Evolutionary conservation across 2,797 vertebrate genomes (phyloP).

Genomic region (Phoxinus dragarum): DNA sequence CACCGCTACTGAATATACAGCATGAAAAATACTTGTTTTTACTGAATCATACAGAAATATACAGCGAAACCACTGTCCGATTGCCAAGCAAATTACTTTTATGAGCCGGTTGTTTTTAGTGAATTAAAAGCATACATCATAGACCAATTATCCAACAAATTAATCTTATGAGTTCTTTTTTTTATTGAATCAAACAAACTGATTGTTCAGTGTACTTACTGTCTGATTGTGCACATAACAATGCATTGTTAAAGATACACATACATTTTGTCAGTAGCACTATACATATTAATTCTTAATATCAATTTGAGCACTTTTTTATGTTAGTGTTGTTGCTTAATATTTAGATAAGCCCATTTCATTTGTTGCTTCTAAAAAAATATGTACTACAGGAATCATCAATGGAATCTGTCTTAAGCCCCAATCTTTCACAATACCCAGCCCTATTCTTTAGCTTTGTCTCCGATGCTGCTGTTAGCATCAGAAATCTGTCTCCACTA

Average conservation of each 20-base stretch:
- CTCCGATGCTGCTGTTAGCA: conserved; percentile 28
- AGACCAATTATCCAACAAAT: not conserved
- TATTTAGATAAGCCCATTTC: not conserved
- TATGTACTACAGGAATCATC: not conserved
- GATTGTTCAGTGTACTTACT: not conserved
- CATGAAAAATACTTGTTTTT: too few species aligned
- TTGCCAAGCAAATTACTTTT: not conserved
- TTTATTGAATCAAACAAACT: not conserved
- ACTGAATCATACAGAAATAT: too few species aligned
- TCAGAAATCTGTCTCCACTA: conserved; percentile 52
- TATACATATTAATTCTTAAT: not conserved
- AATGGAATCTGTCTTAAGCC: not conserved
- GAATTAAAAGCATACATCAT: not conserved
- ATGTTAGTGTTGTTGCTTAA: not conserved
- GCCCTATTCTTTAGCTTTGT: not conserved
- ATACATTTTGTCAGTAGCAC: not conserved
- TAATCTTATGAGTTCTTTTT: not conserved
- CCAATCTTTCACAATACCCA: not conserved
- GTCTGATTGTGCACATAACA: not conserved
- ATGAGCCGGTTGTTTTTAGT: not conserved
- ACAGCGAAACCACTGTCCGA: not conserved
- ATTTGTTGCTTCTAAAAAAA: not conserved
- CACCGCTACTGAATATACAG: too few species aligned
- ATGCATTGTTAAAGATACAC: not conserved
- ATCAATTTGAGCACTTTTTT: not conserved